Percentiles rank a stretch among this genome's conserved stretches.
phyloP scores from a whole-genome alignment of 2,113 vertebrate species.

The Nothoprocta pentlandii region DNA sequence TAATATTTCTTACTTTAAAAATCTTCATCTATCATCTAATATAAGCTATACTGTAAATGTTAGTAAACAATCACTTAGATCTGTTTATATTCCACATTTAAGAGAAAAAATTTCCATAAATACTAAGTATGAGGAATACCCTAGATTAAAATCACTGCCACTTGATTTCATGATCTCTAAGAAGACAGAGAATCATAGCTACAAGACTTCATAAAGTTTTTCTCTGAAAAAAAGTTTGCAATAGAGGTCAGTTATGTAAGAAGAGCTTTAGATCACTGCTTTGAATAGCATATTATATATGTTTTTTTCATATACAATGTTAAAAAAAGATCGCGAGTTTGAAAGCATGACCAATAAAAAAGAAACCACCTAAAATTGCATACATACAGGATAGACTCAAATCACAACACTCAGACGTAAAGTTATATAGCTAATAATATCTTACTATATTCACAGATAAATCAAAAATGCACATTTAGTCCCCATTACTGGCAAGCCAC shows the following conservation, averaged over 20 bases:
- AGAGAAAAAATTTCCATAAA: neutral
- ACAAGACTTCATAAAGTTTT: neutral
- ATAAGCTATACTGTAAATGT: neutral
- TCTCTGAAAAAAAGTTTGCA: neutral
- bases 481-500: neutral
- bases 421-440: neutral
- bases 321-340: neutral
- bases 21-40: neutral
- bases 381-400: neutral
- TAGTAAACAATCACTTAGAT: neutral
- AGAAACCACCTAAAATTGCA: accelerated
- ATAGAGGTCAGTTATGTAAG: neutral
- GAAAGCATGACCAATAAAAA: neutral
- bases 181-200: neutral
- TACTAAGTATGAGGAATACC: neutral
- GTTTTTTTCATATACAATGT: neutral
- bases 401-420: neutral
- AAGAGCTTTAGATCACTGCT: neutral
- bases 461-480: neutral
- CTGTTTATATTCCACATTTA: neutral
- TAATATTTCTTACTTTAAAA: neutral
- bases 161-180: neutral
- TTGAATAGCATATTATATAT: neutral
- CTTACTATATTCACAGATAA: neutral
- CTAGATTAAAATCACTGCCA: neutral